A percentile compares a stretch with the other conserved stretches of the same genome.
Evolutionary conservation across 2,113 vertebrate genomes (phyloP).

Genomic region (Dicerorhinus sumatrensis): DNA sequence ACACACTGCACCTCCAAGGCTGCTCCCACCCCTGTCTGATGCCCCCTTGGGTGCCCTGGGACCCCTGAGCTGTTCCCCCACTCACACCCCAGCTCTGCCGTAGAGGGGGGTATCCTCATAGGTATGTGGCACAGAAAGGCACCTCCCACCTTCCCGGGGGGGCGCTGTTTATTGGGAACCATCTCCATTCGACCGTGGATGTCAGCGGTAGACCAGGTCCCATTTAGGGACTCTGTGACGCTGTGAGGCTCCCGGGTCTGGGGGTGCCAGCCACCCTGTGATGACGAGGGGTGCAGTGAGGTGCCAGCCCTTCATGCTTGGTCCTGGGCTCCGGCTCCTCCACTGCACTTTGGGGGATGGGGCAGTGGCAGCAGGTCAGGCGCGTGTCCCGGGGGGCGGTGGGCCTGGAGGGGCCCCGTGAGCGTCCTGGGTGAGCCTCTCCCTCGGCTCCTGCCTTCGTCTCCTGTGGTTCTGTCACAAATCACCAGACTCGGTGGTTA

Average conservation of each 20-base stretch:
- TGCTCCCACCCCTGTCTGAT: neutral
- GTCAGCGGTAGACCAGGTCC: neutral
- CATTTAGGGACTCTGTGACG: neutral
- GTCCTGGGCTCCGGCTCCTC: neutral
- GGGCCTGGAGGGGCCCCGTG: too few relatives aligned
- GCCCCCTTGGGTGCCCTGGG: neutral
- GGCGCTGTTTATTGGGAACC: too few relatives aligned
- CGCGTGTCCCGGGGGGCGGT: accelerated
- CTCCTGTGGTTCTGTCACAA: neutral
- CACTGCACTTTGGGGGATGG: accelerated
- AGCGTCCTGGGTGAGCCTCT: neutral
- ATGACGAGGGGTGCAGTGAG: accelerated
- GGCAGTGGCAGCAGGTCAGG: neutral
- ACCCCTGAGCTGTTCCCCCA: neutral
- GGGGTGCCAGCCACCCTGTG: neutral
- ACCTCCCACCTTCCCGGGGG: neutral
- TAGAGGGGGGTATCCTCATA: neutral
- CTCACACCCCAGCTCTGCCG: neutral
- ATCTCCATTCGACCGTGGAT: accelerated
- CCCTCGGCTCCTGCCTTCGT: accelerated
- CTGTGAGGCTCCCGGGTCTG: neutral
- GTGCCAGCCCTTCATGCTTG: too few relatives aligned
- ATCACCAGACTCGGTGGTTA: neutral
- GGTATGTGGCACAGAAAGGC: neutral
- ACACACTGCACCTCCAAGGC: neutral